Percentiles rank a stretch among this genome's conserved stretches.
phyloP scores from a whole-genome alignment of 2,113 vertebrate genomes.

The Lichenostomus cassidix region DNA sequence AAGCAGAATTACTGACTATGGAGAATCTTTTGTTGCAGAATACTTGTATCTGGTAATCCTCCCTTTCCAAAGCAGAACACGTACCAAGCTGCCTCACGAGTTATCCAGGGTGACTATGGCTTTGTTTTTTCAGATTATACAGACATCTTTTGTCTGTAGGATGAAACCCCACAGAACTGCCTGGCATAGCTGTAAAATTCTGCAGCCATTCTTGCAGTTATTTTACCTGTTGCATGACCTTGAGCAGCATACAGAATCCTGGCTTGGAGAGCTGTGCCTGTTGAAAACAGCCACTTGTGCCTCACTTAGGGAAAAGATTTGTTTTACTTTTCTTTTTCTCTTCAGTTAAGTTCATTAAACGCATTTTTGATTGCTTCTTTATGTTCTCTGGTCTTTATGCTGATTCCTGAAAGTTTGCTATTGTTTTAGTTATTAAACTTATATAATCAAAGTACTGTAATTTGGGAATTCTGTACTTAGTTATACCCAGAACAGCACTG shows the following conservation, averaged over 20 bases:
- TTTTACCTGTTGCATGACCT: neutral
- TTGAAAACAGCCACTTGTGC: neutral
- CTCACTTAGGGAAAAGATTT: neutral
- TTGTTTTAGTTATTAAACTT: neutral
- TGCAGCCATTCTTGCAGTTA: neutral
- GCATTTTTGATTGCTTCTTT: neutral
- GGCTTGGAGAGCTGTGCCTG: neutral
- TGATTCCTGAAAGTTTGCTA: neutral
- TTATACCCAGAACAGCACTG: neutral
- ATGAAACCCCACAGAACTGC: neutral
- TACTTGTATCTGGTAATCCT: neutral
- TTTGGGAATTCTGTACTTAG: neutral
- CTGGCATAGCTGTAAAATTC: neutral
- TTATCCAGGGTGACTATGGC: neutral
- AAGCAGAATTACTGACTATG: neutral
- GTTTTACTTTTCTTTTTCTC: neutral
- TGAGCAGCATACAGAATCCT: neutral
- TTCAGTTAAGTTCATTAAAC: constrained; percentile 4
- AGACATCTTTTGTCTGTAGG: neutral
- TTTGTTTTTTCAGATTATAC: neutral
- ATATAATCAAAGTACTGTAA: neutral
- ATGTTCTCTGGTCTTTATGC: neutral
- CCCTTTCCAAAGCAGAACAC: neutral
- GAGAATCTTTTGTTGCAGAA: neutral
- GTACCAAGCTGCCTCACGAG: neutral